Evolutionary conservation across 2,113 vertebrate species (phyloP).

Genomic region (Indri indri): DNA sequence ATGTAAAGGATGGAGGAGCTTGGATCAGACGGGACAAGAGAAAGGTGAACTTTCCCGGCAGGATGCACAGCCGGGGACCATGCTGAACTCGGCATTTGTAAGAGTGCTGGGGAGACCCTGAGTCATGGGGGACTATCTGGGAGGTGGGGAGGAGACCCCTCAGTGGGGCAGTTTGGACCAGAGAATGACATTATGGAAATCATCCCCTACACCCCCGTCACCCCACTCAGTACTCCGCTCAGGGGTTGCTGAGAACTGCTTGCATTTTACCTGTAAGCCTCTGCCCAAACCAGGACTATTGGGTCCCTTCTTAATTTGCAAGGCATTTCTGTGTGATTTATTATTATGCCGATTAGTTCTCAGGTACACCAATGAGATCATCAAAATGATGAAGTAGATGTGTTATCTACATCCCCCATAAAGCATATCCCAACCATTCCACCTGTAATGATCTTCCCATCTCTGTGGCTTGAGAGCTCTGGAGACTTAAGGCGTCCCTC

Average conservation of each 20-base stretch:
- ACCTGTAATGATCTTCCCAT: accelerated
- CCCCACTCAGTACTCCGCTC: background rate
- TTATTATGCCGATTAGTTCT: too few species aligned
- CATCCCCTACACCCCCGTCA: background rate
- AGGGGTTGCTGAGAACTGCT: too few species aligned
- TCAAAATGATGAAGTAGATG: background rate
- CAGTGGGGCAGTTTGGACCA: background rate
- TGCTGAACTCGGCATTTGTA: too few species aligned
- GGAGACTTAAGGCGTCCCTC: background rate
- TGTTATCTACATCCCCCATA: background rate
- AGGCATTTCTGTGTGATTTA: background rate
- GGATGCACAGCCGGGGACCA: accelerated
- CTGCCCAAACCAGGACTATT: background rate
- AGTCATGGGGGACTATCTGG: background rate
- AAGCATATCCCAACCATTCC: background rate
- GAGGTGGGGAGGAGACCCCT: background rate
- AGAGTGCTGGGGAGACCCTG: too few species aligned
- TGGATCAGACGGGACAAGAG: accelerated
- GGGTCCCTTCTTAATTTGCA: background rate
- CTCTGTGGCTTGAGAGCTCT: too few species aligned
- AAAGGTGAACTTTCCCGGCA: too few species aligned
- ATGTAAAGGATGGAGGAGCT: background rate
- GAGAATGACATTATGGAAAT: too few species aligned
- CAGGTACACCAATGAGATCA: background rate
- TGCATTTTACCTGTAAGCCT: background rate